These are phyloP conservation scores for Lophotis ruficrista DNA, from an alignment of 2,113 vertebrate species.

Conservation along the genomic window DNA sequence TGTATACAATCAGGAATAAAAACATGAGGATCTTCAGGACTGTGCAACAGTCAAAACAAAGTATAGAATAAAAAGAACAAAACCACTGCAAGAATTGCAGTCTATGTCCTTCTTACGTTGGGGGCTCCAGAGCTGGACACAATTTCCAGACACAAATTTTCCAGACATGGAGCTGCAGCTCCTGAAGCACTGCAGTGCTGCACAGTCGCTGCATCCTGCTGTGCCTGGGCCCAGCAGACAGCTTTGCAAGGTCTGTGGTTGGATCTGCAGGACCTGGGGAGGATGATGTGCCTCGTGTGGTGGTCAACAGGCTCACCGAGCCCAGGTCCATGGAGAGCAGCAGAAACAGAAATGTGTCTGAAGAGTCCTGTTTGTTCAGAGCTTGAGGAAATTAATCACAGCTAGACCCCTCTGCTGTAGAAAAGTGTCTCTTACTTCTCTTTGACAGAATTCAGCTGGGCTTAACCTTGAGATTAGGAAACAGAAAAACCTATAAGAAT, in stretches of 20 bases:
- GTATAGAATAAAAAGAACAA: neutral
- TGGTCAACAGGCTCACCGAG: neutral
- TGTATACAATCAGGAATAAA: neutral
- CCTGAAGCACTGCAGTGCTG: neutral
- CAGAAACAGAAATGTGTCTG: neutral
- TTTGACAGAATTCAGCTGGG: neutral
- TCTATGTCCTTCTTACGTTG: no score
- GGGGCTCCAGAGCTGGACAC: no score
- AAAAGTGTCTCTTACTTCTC: neutral
- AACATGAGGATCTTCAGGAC: neutral
- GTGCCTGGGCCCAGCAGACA: accelerated
- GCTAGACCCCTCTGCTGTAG: neutral
- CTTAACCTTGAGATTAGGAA: neutral
- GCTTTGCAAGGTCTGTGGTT: neutral
- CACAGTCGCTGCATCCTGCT: accelerated
- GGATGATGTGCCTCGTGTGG: neutral
- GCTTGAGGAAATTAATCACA: neutral
- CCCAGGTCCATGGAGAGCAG: neutral
- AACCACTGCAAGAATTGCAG: neutral
- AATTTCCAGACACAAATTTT: neutral
- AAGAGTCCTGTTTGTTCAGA: neutral
- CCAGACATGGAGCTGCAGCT: neutral
- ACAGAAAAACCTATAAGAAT: neutral
- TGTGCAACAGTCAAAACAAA: neutral
- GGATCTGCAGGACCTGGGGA: neutral